Evolutionary conservation across 2,113 vertebrate species (phyloP), one percentile per base, ranked within the genome.

Genomic region (Onychostruthus taczanowskii): DNA sequence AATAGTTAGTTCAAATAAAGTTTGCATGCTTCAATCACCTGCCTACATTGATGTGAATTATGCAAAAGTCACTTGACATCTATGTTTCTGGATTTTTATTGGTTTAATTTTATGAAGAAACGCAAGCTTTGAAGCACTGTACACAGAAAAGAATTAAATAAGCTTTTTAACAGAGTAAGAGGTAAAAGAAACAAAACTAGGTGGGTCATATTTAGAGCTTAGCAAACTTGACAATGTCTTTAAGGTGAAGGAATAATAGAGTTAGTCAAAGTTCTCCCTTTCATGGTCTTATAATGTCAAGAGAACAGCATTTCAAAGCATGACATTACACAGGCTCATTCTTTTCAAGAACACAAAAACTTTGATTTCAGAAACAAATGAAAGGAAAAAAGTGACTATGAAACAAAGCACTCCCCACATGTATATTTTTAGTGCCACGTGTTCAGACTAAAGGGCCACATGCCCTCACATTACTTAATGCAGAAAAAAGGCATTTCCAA

Each of bases 361-460:
- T 97, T 96, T 93, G 90, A 95, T 94, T 97, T 87, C 89, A 67
- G 89, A 94, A 94, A 89, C 89, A 97, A 96, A 88, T 80, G 89
- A 95, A 95, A 88, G 68, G 76, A 47, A 89, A 92, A 95, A 88
- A 78, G 70, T 39, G 66, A 18, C 31, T 31, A 18, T 84, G 89
- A 94, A 87, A 89, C 79, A 74, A 84, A 94, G 94, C 26, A 70
- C 31, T 83, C 64, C 44, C 47, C 13, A 33, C 49, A 19, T 49
- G 56, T 84, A 12, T 88, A 77, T 94, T 95, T 97, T 94, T 83
- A 89, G 94, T 93, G 90, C 69, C 47, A 35, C 27, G 13, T 43
- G 52, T 89, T 43, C 16, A 73, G 70, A 58, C 16, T 78, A 14
- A 86, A 88, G 83, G 69, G 46, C 39, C 33, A 50, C 44, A 55